Conservation (phyloP, 2,888 invertebrate species). For the Ptilodon capucinus region DNA sequence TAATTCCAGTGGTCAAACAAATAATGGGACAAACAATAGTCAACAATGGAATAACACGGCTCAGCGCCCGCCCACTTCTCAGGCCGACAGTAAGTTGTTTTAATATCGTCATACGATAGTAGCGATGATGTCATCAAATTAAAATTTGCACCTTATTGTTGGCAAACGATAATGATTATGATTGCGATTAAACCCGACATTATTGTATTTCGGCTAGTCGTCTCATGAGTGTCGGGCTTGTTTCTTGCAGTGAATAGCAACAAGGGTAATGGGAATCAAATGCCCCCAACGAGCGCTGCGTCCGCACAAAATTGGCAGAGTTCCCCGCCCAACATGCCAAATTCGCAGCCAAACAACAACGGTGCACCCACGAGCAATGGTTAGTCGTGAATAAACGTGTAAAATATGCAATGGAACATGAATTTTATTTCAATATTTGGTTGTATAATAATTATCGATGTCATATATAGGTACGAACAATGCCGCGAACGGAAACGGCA, state of each 20-base stretch:
- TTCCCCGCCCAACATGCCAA: conserved; percentile 74
- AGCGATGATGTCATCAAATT: conserved; percentile 41
- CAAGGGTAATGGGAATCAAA: conserved; percentile 70
- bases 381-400: conserved; percentile 35
- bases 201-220: conserved; percentile 17
- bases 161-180: conserved; percentile 30
- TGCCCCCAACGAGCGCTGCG: conserved; percentile 70
- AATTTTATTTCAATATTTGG: not conserved
- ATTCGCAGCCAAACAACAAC: conserved; percentile 75
- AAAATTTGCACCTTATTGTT: conserved; percentile 34
- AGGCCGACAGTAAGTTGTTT: conserved; percentile 75
- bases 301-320: conserved; percentile 73
- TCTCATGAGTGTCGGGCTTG: conserved; percentile 33
- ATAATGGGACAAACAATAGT: conserved; percentile 73
- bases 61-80: conserved; percentile 78
- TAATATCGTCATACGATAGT: conserved; percentile 29
- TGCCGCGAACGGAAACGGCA: conserved; percentile 66
- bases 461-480: conserved; percentile 62
- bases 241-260: conserved; percentile 77
- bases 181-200: conserved; percentile 25
- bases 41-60: conserved; percentile 78
- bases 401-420: not conserved
- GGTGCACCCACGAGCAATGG: conserved; percentile 73
- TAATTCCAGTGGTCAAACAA: conserved; percentile 70
- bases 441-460: conserved; percentile 6